These are phyloP conservation scores for Ethmia dodecea DNA, from an alignment of 2,888 invertebrate species.

Conservation along the genomic window DNA sequence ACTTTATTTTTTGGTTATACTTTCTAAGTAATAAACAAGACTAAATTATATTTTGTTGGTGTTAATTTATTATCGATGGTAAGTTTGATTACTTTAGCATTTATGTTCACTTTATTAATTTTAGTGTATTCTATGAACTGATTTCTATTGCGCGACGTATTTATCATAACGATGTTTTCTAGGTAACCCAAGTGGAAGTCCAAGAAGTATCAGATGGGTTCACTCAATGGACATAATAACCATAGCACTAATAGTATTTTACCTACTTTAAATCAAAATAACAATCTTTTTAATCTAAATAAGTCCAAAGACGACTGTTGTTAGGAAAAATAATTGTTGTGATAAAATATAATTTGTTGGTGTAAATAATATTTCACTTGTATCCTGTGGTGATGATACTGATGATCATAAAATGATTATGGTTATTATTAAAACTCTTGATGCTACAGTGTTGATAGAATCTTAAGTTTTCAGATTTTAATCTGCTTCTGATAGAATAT, in stretches of 20 bases:
- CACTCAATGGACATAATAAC: conserved; percentile 56
- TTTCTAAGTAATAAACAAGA: conserved; percentile 16
- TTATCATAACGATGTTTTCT: conserved; percentile 67
- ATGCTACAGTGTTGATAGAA: too few species aligned
- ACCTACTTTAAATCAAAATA: conserved; percentile 5
- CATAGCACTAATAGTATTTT: conserved; percentile 39
- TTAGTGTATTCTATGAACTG: conserved; percentile 9
- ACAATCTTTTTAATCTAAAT: conserved; percentile 30
- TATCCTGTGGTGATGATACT: too few species aligned
- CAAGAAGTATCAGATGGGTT: conserved; percentile 63
- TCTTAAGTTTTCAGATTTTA: too few species aligned
- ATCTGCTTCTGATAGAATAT: too few species aligned
- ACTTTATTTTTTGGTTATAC: too few species aligned
- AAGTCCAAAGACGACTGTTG: conserved; percentile 67
- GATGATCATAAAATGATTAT: conserved; percentile 47
- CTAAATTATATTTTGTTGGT: conserved; percentile 60
- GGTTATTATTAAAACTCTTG: too few species aligned
- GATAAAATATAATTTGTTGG: conserved; percentile 60
- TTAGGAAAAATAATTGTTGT: conserved; percentile 63
- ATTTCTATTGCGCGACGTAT: conserved; percentile 33
- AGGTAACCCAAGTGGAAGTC: conserved; percentile 76
- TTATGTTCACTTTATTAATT: conserved; percentile 29
- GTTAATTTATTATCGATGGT: conserved; percentile 63
- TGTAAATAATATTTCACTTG: conserved; percentile 22
- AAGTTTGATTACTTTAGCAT: conserved; percentile 44